Evolutionary conservation across 2,113 vertebrate genomes (phyloP).

Genomic region (Ovis aries): DNA sequence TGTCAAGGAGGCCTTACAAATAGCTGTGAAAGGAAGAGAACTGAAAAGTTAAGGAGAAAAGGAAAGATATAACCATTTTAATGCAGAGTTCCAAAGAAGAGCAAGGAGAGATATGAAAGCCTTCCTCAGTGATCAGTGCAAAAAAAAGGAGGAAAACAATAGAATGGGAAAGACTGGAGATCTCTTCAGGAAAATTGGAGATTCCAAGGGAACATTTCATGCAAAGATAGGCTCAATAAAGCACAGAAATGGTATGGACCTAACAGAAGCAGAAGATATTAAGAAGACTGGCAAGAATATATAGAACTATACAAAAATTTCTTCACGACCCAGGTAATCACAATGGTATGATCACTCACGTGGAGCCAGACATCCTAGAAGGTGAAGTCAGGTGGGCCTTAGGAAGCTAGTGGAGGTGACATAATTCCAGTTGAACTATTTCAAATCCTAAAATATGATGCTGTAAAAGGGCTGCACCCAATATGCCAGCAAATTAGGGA

Average conservation of each 20-base stretch:
- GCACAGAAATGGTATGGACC: neutral
- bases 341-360: neutral
- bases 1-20: neutral
- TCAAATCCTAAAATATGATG: neutral
- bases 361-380: neutral
- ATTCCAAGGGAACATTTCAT: neutral
- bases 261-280: neutral
- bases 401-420: neutral
- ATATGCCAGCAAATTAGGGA: neutral
- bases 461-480: neutral
- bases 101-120: neutral
- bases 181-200: neutral
- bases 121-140: neutral
- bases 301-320: neutral
- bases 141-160: neutral
- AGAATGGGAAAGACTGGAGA: neutral
- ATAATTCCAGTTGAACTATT: neutral
- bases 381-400: neutral
- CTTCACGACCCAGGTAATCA: neutral
- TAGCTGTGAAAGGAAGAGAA: neutral
- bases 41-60: neutral
- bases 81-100: neutral
- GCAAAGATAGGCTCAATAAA: neutral
- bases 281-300: neutral
- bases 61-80: neutral